Conservation (phyloP, 2,113 vertebrate species). For the Nipponia nippon region DNA sequence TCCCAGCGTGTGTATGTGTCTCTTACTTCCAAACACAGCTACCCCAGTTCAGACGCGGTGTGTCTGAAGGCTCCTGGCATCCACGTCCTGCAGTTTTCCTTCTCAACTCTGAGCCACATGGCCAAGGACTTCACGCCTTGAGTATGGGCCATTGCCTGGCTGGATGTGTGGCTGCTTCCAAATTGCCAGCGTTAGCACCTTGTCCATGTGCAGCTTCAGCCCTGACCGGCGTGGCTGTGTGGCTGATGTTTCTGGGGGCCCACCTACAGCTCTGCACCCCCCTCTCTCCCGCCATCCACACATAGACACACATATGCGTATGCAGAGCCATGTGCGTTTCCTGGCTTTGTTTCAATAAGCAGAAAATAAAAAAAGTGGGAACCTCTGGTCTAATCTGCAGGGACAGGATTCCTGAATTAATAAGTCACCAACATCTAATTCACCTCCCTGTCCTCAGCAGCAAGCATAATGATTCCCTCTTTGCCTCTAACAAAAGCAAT, state of each 20-base stretch:
- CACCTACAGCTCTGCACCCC: background rate
- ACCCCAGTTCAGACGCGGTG: background rate
- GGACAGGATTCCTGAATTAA: constrained; percentile 36
- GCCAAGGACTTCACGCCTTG: background rate
- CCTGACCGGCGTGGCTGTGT: background rate
- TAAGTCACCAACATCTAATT: constrained; percentile 35
- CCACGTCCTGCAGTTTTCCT: background rate
- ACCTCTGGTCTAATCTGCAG: background rate
- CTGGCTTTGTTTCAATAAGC: background rate
- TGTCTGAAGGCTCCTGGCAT: background rate
- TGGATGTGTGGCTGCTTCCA: background rate
- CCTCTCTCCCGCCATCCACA: background rate
- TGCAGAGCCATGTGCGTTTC: background rate
- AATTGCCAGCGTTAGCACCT: background rate
- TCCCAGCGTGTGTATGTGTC: background rate
- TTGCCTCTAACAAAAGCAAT: constrained; percentile 25
- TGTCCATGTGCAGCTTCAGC: background rate
- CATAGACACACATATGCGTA: background rate
- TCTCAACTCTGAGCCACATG: background rate
- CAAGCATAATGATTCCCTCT: background rate
- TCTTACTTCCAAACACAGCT: background rate
- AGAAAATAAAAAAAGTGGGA: background rate
- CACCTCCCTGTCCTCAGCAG: constrained; percentile 27
- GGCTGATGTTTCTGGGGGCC: background rate
- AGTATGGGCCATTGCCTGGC: background rate